Percentiles rank a stretch among this genome's conserved stretches.
These are phyloP conservation scores for Lamprotornis superbus DNA, from an alignment of 2,113 vertebrate genomes.

Conservation along the genomic window DNA sequence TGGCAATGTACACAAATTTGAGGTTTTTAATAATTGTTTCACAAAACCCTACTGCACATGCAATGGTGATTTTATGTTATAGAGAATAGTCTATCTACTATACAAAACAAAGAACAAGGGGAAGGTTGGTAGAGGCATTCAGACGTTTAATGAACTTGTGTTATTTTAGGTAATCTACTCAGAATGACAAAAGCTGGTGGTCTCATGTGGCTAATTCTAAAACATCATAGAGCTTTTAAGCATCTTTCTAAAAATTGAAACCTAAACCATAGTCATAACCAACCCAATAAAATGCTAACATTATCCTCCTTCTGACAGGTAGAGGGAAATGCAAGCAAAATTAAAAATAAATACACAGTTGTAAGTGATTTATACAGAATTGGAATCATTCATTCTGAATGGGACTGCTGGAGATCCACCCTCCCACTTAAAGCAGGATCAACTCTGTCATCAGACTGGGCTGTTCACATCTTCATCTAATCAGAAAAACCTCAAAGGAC, in stretches of 20 bases:
- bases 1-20: background rate
- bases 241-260: background rate
- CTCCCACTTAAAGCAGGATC: background rate
- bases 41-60: background rate
- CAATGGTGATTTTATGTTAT: background rate
- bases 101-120: background rate
- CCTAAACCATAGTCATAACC: background rate
- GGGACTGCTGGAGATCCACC: background rate
- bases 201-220: background rate
- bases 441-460: background rate
- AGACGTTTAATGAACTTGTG: background rate
- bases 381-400: background rate
- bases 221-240: background rate
- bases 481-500: background rate
- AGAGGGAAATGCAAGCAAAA: background rate
- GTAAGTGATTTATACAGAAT: background rate
- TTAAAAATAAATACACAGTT: background rate
- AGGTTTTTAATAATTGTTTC: background rate
- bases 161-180: background rate
- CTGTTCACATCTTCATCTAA: background rate
- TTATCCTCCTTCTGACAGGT: background rate
- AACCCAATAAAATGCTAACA: background rate
- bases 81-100: background rate
- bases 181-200: background rate
- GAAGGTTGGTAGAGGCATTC: background rate